Evolutionary conservation across 2,797 vertebrate genomes (phyloP), one percentile per base, ranked within the genome.

Genomic region (Loriculus beryllinus): DNA sequence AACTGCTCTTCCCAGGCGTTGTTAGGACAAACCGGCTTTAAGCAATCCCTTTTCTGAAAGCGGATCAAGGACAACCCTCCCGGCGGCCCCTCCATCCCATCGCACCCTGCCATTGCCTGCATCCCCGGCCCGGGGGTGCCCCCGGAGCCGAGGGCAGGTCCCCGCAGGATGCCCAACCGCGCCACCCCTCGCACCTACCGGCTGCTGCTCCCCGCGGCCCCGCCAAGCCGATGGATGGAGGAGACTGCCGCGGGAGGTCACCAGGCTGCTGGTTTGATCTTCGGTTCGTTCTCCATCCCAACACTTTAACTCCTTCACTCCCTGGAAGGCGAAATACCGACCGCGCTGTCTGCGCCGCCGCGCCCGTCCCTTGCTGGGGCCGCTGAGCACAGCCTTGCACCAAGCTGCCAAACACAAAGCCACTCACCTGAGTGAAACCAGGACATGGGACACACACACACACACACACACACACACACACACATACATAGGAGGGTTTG

Each of bases 281-380:
- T 91, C 84, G 76, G 84, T 42, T 94, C 12, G 15, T 74, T 92
- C 91, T 93, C 72, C 95, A 93, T 62, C 71, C 60, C 54, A 80
- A 62, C 84, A 84, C 28, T 88, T 96, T 96, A 97, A 97, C 95
- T 89, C 94, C 65, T 95, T 93, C 86, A n/a, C 4, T 17, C n/a
- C 92, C 95, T 79, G 76, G 56, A 69, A 91, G 28, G 43, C 2
- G 2, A 64, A 67, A 12, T 16, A n/a, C 9, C 10, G 1, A 9
- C 56, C 28, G 56, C 39, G 28, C 54, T 2, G 2, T 10, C 64
- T 13, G 51, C 1, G 2, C 51, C 0, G 0, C 31, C 3, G 3
- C 0, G 1, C 54, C 63, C 8, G 6, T 25, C 67, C 35, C 71
- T 76, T 2, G 21, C 39, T 2, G 9, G 70, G 35, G 31, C 17